These are phyloP conservation scores for Imbricaverruca yamaguchii DNA, from an alignment of 2,888 invertebrate genomes.

Conservation along the genomic window DNA sequence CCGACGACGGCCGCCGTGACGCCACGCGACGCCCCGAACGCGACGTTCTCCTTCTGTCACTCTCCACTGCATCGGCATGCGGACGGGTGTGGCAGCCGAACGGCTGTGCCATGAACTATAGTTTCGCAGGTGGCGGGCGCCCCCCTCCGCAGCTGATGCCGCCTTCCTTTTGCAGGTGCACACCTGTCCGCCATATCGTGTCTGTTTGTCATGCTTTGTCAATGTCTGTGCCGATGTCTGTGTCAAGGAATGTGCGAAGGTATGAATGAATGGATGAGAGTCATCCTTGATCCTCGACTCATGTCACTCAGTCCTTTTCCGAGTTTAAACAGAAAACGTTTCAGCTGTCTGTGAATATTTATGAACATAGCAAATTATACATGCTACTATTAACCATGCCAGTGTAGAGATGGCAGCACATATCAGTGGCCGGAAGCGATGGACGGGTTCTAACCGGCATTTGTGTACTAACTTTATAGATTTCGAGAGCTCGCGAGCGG, in stretches of 20 bases:
- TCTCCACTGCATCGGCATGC: not conserved
- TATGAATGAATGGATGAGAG: not conserved
- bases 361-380: too few species aligned
- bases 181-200: not conserved
- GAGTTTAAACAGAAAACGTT: too few species aligned
- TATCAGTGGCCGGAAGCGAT: too few species aligned
- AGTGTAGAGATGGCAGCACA: too few species aligned
- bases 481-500: not conserved
- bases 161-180: not conserved
- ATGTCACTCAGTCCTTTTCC: not conserved
- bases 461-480: slow-evolving; percentile 17
- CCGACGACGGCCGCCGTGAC: too few species aligned
- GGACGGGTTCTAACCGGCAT: not conserved
- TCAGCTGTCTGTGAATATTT: too few species aligned
- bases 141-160: not conserved
- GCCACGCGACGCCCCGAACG: too few species aligned
- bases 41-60: too few species aligned
- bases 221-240: not conserved
- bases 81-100: not conserved
- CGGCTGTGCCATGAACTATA: not conserved
- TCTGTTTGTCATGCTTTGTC: too few species aligned
- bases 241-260: not conserved
- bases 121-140: not conserved
- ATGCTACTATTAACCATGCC: too few species aligned
- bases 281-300: not conserved